Base-by-base conservation (phyloP, 2,888 invertebrate genomes). In the Agrypnus murinus region DNA sequence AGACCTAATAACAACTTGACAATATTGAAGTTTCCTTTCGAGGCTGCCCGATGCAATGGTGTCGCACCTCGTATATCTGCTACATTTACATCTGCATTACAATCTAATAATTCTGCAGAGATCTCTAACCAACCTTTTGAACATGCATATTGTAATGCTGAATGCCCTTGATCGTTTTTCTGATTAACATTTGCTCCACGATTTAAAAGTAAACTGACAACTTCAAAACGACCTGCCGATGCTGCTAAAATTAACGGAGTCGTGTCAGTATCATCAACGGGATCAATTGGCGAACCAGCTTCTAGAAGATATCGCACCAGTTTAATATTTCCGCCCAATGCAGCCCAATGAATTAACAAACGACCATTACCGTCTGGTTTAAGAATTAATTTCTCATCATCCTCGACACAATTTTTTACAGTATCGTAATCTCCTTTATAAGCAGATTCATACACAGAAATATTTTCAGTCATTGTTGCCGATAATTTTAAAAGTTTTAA, bases 41-140 rank as follows among this genome's bases (percentile, higher is more conserved):
- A 93, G 4, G 94, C 93, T 14, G 94, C 93, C 76, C 95, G 88
- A 81, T 95, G 95, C 25, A 95, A 86, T 9, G 95, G 92, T 36
- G 93, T 92, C 0, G 93, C 93, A 58, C 90, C 90, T 70, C 92
- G 85, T 57, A 89, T 86, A 84, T 95, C 94, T 14, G 83, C 80
- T 48, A 92, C 89, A 81, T 94, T 93, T 0, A 92, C 85, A 83
- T 93, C 88, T 0, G 93, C 94, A 55, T 90, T 90, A 77, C 89
- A 88, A 58, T 90, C 87, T 45, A 96, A 80, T 58, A 96, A 83
- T 65, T 90, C 82, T 74, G 89, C 88, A 55, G 91, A 91, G 74
- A 95, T 90, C 93, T 92, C 89, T 77, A 88, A 86, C 88, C 92
- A 92, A 69, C 94, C 93, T 86, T 95, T 96, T 0, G 95, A 96